Percentiles rank a stretch among this genome's conserved stretches.
These are phyloP conservation scores for Cavia aperea DNA, from an alignment of 2,113 vertebrate species.

Conservation along the genomic window DNA sequence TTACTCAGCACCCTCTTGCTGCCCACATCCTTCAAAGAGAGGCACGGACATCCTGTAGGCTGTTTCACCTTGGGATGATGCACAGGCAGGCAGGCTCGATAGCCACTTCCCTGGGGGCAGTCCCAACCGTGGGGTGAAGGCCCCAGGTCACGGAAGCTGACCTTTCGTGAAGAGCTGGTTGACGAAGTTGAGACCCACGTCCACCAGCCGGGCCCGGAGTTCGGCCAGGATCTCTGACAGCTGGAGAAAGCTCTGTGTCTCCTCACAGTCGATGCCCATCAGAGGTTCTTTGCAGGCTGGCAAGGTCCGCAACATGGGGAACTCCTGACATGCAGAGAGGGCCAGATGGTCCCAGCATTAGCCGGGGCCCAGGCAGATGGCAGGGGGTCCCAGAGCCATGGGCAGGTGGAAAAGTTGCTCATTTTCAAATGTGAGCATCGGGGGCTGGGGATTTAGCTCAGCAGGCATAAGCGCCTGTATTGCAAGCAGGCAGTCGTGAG, in stretches of 20 bases:
- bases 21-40: background rate
- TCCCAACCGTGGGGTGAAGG: background rate
- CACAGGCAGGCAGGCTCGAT: background rate
- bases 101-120: background rate
- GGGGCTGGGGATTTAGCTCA: too few relatives aligned
- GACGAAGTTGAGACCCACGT: constrained; percentile 34
- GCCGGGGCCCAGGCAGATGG: background rate
- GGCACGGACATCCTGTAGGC: background rate
- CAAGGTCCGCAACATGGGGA: constrained; percentile 45
- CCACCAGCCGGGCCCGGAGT: constrained; percentile 39
- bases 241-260: constrained; percentile 44
- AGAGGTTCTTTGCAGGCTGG: constrained; percentile 1
- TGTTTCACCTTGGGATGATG: background rate
- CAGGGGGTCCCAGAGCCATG: background rate
- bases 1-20: background rate
- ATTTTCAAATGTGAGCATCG: background rate
- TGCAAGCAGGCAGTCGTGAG: too few relatives aligned
- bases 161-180: constrained; percentile 62
- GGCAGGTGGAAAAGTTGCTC: background rate
- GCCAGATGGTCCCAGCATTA: background rate
- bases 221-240: constrained; percentile 28
- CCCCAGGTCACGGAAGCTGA: constrained; percentile 21
- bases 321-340: constrained; percentile 21
- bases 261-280: constrained; percentile 23
- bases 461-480: too few relatives aligned